Conservation (phyloP, 2,888 invertebrate genomes). For the Cantharis flavilabris region DNA sequence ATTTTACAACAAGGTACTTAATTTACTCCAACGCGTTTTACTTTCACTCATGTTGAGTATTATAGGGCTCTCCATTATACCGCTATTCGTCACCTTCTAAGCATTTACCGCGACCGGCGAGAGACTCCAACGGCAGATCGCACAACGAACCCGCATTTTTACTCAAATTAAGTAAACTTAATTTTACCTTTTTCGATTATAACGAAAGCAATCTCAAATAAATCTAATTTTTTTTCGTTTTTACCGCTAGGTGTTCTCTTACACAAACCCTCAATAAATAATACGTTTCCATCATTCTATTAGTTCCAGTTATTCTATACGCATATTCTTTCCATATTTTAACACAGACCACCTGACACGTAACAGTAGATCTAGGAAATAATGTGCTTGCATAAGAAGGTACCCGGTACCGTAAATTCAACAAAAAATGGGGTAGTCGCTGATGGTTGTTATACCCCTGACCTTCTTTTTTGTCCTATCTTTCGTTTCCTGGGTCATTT, state of each 20-base stretch:
- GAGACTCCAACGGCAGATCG: not conserved
- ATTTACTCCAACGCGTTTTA: not conserved
- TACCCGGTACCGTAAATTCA: slow-evolving; percentile 34
- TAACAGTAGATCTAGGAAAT: slow-evolving; percentile 27
- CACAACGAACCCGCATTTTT: not conserved
- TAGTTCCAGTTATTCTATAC: slow-evolving; percentile 34
- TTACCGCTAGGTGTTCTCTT: slow-evolving; percentile 1
- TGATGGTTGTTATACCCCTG: slow-evolving; percentile 25
- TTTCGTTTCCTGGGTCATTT: slow-evolving; percentile 26
- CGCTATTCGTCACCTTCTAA: not conserved
- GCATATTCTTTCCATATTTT: slow-evolving; percentile 24
- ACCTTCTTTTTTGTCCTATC: slow-evolving; percentile 36
- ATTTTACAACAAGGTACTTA: not conserved
- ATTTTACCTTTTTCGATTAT: not conserved
- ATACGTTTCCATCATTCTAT: slow-evolving; percentile 25
- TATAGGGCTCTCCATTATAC: not conserved
- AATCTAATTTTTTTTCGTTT: not conserved
- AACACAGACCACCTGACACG: slow-evolving; percentile 36
- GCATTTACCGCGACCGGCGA: not conserved
- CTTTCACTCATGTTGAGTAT: not conserved
- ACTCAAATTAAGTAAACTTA: not conserved
- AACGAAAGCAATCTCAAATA: not conserved
- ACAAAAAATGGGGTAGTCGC: slow-evolving; percentile 32
- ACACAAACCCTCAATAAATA: slow-evolving; percentile 26
- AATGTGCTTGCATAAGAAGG: slow-evolving; percentile 5